A percentile compares a stretch with the other conserved stretches of the same genome.
Evolutionary conservation across 2,888 invertebrate species (phyloP).

Genomic region (Penaeus monodon): DNA sequence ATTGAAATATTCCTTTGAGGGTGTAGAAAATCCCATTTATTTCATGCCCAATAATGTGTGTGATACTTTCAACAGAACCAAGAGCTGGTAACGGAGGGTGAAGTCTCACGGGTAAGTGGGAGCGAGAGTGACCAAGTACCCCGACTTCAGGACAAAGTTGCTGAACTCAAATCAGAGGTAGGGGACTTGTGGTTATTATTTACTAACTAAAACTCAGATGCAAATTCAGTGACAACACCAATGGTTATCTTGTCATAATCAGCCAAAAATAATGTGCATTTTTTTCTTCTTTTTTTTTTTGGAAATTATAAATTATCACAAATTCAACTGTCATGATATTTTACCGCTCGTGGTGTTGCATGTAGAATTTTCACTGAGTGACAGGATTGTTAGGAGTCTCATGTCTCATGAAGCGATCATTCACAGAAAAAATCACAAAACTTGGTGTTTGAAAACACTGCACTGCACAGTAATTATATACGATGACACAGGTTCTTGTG

Average conservation of each 20-base stretch:
- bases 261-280: no score
- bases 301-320: no score
- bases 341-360: no score
- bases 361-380: no score
- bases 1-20: neutral
- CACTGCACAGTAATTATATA: slow-evolving; percentile 14
- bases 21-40: neutral
- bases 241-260: no score
- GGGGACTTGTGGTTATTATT: slow-evolving; percentile 66
- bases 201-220: no score
- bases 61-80: slow-evolving; percentile 80
- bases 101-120: slow-evolving; percentile 83
- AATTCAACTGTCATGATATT: no score
- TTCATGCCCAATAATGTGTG: neutral
- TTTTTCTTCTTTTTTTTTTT: no score
- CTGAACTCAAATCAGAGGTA: slow-evolving; percentile 94
- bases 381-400: no score
- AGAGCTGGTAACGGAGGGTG: slow-evolving; percentile 93
- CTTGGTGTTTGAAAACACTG: neutral
- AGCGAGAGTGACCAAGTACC: slow-evolving; percentile 88
- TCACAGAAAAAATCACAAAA: slow-evolving; percentile 10
- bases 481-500: slow-evolving; percentile 36
- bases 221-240: no score
- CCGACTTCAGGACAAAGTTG: slow-evolving; percentile 91
- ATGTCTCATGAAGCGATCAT: no score